Percentiles rank a stretch among this genome's conserved stretches.
These are phyloP conservation scores for Carcinoscorpius rotundicauda DNA, from an alignment of 1,140 invertebrate species.

Conservation along the genomic window DNA sequence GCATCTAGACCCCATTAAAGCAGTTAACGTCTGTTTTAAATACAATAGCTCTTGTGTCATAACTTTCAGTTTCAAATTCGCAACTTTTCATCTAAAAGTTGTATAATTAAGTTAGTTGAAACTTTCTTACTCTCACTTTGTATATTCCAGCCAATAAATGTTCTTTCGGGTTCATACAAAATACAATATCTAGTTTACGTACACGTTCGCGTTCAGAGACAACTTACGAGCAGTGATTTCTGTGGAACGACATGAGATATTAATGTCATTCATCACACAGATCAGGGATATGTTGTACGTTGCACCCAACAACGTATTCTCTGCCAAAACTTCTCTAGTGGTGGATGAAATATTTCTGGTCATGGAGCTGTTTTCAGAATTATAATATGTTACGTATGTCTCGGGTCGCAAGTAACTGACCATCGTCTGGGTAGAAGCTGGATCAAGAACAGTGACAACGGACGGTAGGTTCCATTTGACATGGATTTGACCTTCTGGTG, in stretches of 20 bases:
- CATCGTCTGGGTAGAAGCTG: neutral
- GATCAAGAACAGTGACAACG: conserved; percentile 3
- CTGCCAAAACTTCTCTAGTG: neutral
- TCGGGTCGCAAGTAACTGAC: neutral
- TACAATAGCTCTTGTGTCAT: too few species aligned
- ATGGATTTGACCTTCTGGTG: conserved; percentile 10
- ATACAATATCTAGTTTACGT: too few species aligned
- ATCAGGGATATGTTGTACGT: conserved; percentile 3
- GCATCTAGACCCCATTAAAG: too few species aligned
- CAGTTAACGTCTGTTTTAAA: too few species aligned
- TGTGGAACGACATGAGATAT: conserved; percentile 1
- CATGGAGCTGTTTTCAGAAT: too few species aligned
- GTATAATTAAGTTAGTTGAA: too few species aligned
- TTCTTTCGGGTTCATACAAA: too few species aligned
- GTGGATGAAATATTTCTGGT: neutral
- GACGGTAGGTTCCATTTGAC: conserved; percentile 7
- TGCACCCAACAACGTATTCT: conserved; percentile 11
- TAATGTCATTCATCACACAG: neutral
- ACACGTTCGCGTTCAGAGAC: neutral
- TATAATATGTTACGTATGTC: neutral
- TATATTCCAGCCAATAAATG: too few species aligned
- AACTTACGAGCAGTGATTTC: conserved; percentile 13
- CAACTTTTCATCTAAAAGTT: too few species aligned
- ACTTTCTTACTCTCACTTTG: too few species aligned
- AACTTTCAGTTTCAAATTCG: too few species aligned